A percentile compares a stretch with the other conserved stretches of the same genome.
These are phyloP conservation scores for Apamea epomidion DNA, from an alignment of 2,888 invertebrate species.

Conservation along the genomic window DNA sequence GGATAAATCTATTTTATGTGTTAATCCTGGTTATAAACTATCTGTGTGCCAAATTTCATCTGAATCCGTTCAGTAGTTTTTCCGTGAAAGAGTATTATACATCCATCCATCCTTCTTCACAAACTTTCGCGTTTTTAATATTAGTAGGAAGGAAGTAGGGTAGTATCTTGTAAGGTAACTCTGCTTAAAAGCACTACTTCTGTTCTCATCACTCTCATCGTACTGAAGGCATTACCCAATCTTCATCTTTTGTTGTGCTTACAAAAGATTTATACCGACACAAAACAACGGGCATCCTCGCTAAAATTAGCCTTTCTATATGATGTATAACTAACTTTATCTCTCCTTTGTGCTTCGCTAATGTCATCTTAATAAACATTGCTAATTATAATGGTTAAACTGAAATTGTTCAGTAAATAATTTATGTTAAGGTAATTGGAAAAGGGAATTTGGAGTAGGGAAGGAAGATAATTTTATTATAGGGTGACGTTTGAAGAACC, in stretches of 20 bases:
- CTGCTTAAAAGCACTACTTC: constrained; percentile 28
- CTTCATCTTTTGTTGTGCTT: constrained; percentile 60
- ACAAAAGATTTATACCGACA: constrained; percentile 66
- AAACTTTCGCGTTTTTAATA: no score
- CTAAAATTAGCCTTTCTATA: constrained; percentile 50
- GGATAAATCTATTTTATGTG: no score
- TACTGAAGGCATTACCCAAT: constrained; percentile 64
- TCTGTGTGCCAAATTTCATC: no score
- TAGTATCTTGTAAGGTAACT: constrained; percentile 3
- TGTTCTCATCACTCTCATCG: constrained; percentile 37
- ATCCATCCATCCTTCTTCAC: no score
- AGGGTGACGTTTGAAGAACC: constrained; percentile 4
- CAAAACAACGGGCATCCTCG: constrained; percentile 63
- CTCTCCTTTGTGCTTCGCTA: constrained; percentile 53
- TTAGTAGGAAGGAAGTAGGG: no score
- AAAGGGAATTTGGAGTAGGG: constrained; percentile 42
- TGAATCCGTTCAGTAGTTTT: no score
- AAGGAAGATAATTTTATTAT: constrained; percentile 17
- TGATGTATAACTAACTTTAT: constrained; percentile 33
- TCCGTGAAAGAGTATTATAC: no score
- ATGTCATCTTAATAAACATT: constrained; percentile 50
- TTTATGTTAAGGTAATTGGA: constrained; percentile 36
- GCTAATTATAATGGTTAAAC: constrained; percentile 44
- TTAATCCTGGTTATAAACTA: no score
- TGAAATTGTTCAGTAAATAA: constrained; percentile 39